These are phyloP conservation scores for Bruchidius siliquastri DNA, from an alignment of 2,888 invertebrate species.

Conservation along the genomic window DNA sequence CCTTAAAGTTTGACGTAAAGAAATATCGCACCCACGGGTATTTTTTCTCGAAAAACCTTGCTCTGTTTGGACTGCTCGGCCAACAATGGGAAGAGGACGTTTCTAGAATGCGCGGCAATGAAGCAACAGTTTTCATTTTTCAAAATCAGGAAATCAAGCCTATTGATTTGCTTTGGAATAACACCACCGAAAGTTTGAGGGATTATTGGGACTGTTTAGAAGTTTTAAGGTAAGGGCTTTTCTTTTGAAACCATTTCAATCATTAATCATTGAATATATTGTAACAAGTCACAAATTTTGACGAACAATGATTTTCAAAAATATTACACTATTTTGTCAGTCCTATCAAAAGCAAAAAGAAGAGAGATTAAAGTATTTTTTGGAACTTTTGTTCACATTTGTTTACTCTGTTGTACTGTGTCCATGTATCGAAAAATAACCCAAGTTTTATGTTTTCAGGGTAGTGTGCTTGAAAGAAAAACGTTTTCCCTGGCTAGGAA, in stretches of 20 bases:
- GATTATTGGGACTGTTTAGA: slow-evolving; percentile 43
- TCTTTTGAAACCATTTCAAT: too few species aligned
- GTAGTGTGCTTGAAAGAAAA: slow-evolving; percentile 35
- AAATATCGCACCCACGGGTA: slow-evolving; percentile 35
- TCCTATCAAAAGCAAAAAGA: too few species aligned
- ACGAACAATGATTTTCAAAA: too few species aligned
- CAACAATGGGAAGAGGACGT: slow-evolving; percentile 32
- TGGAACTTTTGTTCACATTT: too few species aligned
- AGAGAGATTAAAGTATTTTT: too few species aligned
- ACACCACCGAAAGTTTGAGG: slow-evolving; percentile 29
- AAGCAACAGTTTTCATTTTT: slow-evolving; percentile 33
- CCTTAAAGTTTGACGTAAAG: slow-evolving; percentile 34
- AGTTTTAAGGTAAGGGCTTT: slow-evolving; percentile 32
- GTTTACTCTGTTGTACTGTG: too few species aligned
- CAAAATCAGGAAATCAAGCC: slow-evolving; percentile 32
- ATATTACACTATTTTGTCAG: too few species aligned
- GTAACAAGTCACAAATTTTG: too few species aligned
- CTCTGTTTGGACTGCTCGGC: slow-evolving; percentile 32
- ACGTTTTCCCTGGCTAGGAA: slow-evolving; percentile 36
- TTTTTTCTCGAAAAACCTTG: slow-evolving; percentile 34
- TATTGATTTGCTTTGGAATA: slow-evolving; percentile 33
- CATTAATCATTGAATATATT: too few species aligned
- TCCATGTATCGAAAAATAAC: too few species aligned
- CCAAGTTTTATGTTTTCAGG: slow-evolving; percentile 23
- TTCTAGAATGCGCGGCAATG: slow-evolving; percentile 25